Conservation (phyloP, 2,888 invertebrate species). For the Spicauda simplicius region DNA sequence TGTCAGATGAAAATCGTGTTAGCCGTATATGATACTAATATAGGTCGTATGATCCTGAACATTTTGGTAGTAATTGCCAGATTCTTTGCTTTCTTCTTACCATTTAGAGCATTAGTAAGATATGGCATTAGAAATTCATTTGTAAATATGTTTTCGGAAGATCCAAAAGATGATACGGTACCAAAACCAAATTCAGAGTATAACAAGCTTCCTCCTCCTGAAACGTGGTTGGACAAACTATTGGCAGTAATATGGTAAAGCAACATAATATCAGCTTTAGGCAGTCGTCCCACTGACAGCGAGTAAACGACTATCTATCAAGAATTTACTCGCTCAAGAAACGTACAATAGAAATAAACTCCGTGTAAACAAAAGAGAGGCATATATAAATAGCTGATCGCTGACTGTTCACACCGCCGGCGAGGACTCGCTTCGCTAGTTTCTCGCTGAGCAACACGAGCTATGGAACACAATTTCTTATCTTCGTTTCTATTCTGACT, state of each 20-base stretch:
- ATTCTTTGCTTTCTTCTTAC: constrained; percentile 50
- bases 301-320: no score
- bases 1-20: constrained; percentile 20
- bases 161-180: constrained; percentile 57
- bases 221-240: constrained; percentile 34
- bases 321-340: no score
- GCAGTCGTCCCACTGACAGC: no score
- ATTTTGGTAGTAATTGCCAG: background rate
- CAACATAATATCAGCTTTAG: no score
- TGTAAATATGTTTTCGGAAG: constrained; percentile 83
- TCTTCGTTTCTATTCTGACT: no score
- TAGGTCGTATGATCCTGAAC: constrained; percentile 53
- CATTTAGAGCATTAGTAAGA: constrained; percentile 69
- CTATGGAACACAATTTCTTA: no score
- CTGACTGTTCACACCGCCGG: no score
- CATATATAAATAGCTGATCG: no score
- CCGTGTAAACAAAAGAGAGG: no score
- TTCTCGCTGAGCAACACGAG: no score
- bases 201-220: constrained; percentile 41
- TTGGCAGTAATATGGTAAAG: background rate
- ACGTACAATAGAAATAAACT: no score
- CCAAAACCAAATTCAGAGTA: constrained; percentile 65
- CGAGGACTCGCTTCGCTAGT: no score
- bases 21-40: constrained; percentile 58
- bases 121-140: constrained; percentile 86